Conservation (phyloP, 1,140 invertebrate species). For the Polypedilum vanderplanki region DNA sequence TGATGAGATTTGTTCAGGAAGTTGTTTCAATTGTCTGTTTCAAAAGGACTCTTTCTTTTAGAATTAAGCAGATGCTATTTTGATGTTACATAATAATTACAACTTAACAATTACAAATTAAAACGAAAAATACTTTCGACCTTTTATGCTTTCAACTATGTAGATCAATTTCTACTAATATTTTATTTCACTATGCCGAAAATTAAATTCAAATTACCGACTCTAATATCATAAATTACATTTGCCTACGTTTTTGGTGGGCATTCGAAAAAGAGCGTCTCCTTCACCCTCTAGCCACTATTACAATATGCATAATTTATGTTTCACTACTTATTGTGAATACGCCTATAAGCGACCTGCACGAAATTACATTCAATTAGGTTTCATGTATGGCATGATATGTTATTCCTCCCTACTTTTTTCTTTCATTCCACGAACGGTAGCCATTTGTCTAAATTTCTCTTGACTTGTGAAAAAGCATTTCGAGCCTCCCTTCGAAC, state of each 20-base stretch:
- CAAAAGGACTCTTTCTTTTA: neutral
- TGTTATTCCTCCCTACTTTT: neutral
- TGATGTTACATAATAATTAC: neutral
- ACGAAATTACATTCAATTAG: conserved; percentile 25
- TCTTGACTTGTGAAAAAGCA: conserved; percentile 13
- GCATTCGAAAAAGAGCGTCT: neutral
- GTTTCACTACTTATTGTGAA: conserved; percentile 21
- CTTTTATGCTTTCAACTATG: neutral
- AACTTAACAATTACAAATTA: neutral
- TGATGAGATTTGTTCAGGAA: neutral
- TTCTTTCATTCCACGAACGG: neutral
- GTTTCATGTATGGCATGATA: neutral
- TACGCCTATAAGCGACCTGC: conserved; percentile 15
- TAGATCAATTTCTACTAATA: neutral
- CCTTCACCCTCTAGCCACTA: neutral
- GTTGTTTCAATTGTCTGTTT: neutral
- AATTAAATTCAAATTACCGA: conserved; percentile 27
- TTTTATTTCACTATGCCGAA: neutral
- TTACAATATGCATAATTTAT: conserved; percentile 24
- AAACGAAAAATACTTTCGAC: neutral
- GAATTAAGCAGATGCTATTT: neutral
- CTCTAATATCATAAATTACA: conserved; percentile 25
- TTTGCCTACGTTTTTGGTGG: neutral
- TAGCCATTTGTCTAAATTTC: conserved; percentile 15
- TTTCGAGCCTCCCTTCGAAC: neutral